Evolutionary conservation across 2,888 invertebrate species (phyloP).

Genomic region (Leucoptera coffeella): DNA sequence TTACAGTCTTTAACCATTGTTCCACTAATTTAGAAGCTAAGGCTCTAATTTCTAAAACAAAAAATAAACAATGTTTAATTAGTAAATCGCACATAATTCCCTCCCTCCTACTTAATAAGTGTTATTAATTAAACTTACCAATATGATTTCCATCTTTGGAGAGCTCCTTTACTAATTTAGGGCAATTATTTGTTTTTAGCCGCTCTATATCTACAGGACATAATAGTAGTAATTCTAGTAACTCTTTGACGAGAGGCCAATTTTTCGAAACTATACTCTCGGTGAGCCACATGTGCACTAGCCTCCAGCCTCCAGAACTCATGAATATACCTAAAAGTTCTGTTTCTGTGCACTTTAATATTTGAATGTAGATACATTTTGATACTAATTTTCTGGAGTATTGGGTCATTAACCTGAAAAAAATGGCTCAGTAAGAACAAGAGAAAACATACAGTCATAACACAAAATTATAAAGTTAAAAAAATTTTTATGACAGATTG

Average conservation of each 20-base stretch:
- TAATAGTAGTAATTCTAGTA: slow-evolving; percentile 75
- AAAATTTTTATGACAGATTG: too few species aligned
- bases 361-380: slow-evolving; percentile 91
- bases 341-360: slow-evolving; percentile 79
- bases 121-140: slow-evolving; percentile 53
- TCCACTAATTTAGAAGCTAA: slow-evolving; percentile 79
- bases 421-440: too few species aligned
- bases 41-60: slow-evolving; percentile 63
- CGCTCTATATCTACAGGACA: slow-evolving; percentile 89
- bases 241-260: slow-evolving; percentile 80
- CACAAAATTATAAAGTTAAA: too few species aligned
- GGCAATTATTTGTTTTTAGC: slow-evolving; percentile 85
- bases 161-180: slow-evolving; percentile 84
- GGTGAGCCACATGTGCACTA: slow-evolving; percentile 85
- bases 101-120: not conserved
- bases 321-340: slow-evolving; percentile 83
- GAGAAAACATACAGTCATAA: too few species aligned
- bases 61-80: slow-evolving; percentile 5
- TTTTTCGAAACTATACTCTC: slow-evolving; percentile 80
- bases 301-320: slow-evolving; percentile 86
- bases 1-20: slow-evolving; percentile 85
- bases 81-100: too few species aligned
- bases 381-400: slow-evolving; percentile 93
- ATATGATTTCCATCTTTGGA: slow-evolving; percentile 77
- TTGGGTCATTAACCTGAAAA: slow-evolving; percentile 87